Conservation (phyloP, 2,888 invertebrate genomes). For the Punctoribates punctum region DNA sequence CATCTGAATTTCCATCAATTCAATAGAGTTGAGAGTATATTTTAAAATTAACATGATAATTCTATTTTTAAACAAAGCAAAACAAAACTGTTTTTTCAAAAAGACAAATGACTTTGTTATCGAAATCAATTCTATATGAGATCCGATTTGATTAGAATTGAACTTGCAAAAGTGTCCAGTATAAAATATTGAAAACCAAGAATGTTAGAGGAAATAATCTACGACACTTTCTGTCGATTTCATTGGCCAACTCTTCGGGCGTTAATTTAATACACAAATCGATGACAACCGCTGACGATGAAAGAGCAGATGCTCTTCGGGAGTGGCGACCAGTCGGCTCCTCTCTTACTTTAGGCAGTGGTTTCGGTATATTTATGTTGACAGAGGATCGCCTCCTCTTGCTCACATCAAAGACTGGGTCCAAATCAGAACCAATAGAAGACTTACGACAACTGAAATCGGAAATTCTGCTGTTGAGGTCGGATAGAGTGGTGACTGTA, state of each 20-base stretch:
- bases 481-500: background rate
- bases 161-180: slow-evolving; percentile 42
- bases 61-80: too few species aligned
- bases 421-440: too few species aligned
- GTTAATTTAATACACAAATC: slow-evolving; percentile 20
- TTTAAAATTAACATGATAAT: too few species aligned
- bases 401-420: background rate
- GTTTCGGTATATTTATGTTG: background rate
- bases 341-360: background rate
- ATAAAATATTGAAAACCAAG: slow-evolving; percentile 46
- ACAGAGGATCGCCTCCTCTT: background rate
- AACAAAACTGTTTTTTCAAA: too few species aligned
- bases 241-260: slow-evolving; percentile 46
- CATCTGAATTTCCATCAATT: too few species aligned
- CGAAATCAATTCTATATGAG: too few species aligned
- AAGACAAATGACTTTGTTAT: too few species aligned
- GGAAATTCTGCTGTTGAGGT: background rate
- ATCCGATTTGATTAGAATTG: background rate
- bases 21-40: too few species aligned
- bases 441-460: background rate
- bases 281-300: background rate
- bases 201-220: slow-evolving; percentile 45
- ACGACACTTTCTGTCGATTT: slow-evolving; percentile 46
- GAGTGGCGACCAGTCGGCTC: background rate
- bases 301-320: background rate